Conservation (phyloP, 2,888 invertebrate species). For the Eurytoma adleriae region DNA sequence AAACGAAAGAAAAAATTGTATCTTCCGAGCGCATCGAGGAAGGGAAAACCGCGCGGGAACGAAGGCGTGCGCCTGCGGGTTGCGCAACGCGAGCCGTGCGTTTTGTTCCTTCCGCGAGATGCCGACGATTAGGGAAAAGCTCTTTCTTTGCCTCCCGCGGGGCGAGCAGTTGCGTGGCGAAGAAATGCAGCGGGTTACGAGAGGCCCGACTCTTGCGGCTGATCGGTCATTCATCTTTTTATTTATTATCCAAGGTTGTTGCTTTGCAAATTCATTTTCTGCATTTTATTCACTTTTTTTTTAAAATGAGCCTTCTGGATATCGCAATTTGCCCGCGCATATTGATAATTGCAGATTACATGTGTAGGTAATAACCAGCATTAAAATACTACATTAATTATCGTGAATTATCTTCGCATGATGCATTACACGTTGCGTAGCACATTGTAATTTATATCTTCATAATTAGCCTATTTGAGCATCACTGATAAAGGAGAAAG, state of each 20-base stretch:
- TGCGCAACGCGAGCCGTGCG: constrained; percentile 28
- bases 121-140: constrained; percentile 48
- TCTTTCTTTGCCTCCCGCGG: constrained; percentile 11
- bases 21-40: constrained; percentile 9
- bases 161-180: constrained; percentile 8
- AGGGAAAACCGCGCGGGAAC: constrained; percentile 17
- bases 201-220: background rate
- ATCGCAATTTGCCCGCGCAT: too few species aligned
- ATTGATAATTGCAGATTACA: background rate
- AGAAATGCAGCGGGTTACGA: constrained; percentile 40
- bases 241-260: too few species aligned
- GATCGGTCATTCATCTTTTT: background rate
- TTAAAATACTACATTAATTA: background rate
- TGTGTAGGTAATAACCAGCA: background rate
- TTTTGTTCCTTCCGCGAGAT: constrained; percentile 55
- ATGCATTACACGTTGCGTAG: background rate
- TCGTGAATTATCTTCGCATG: constrained; percentile 1
- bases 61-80: constrained; percentile 6
- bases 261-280: too few species aligned
- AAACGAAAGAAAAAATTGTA: constrained; percentile 15
- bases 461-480: background rate
- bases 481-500: constrained; percentile 26
- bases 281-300: too few species aligned
- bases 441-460: background rate
- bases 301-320: too few species aligned